Evolutionary conservation across 92 coral and sea anemone species (phyloP), one percentile per base, ranked within the genome.

Genomic region (Zoanthus sansibaricus): DNA sequence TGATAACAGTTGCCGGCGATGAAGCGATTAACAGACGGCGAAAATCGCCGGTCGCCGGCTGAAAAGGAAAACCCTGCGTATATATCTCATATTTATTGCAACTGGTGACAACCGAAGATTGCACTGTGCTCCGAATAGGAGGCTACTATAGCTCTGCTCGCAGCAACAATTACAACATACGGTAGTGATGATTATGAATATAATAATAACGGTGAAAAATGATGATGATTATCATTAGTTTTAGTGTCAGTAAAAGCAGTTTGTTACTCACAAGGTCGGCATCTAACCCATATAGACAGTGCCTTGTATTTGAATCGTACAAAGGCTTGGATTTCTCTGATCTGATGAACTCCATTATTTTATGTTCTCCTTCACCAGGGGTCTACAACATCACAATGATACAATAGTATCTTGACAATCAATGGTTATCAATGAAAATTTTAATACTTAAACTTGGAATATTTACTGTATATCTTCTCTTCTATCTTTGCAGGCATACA

Each of bases 311-410:
- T 20, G 98, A 91, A 73, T 97, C 98, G 91, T 97, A 93, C 25
- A 77, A 97, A 32, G 92, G 93, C 44, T 76, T 80, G 20, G 95
- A 78, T 83, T 92, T 95, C 86, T 97, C 99, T 21, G 96, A 92
- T 71, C 99, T 90, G 79, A 97, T 95, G 76, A 93, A 97, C 87
- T 97, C 98, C 99, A 97, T 97, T 45, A 97, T 89, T 77, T 97
- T 97, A 76, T 97, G 99, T 82, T 97, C 99, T 11, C 99, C 99
- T 71, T 97, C 99, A 51, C 99, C 99, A 20, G 99, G 99, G 49
- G 98, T 97, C 99, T 97, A 79, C n/a, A 32, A 80, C 1, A 58
- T 25, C 58, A 86, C 25, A 33, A 12, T 59, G 17, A 5, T 14
- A 15, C 17, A 59, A 59, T 17, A 59, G 15, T 20, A 14, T 17